Percentiles rank a stretch among this genome's conserved stretches.
phyloP scores from a whole-genome alignment of 23 tunicate genomes.

The Diplosoma virens region DNA sequence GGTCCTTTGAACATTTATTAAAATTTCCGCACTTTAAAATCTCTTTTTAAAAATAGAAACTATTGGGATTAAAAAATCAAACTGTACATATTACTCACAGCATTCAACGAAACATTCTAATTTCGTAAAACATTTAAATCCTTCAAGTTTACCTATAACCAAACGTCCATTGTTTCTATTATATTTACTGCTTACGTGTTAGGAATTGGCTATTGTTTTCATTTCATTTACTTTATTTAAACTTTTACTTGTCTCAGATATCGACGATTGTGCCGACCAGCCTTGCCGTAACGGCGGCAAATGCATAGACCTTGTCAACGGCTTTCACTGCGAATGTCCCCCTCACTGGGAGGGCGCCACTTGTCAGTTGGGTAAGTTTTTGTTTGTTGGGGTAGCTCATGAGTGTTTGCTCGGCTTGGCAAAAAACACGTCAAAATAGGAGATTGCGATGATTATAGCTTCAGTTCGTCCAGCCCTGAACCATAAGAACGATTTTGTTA shows the following conservation, averaged over 20 bases:
- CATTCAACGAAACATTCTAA: too few species aligned
- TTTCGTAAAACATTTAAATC: neutral
- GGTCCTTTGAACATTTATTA: too few species aligned
- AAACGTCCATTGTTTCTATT: neutral
- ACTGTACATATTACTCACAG: too few species aligned
- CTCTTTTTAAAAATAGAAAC: too few species aligned
- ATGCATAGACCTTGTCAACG: conserved; percentile 68
- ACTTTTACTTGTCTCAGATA: conserved; percentile 42
- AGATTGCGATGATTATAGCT: too few species aligned
- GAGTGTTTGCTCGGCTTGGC: neutral
- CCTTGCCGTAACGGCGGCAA: conserved; percentile 88
- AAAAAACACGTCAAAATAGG: too few species aligned
- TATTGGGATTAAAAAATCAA: too few species aligned
- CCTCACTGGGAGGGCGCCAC: conserved; percentile 82
- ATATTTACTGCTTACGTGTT: too few species aligned
- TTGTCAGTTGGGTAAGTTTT: conserved; percentile 81
- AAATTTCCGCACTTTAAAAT: too few species aligned
- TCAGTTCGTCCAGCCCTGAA: too few species aligned
- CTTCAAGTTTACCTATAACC: neutral
- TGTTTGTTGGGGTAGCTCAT: neutral
- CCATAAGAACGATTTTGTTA: too few species aligned
- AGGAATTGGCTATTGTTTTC: too few species aligned
- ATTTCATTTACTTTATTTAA: neutral
- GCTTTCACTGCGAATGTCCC: conserved; percentile 89
- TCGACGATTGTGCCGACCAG: conserved; percentile 73